phyloP scores from a whole-genome alignment of 2,888 invertebrate species.

The Temnothorax unifasciatus region DNA sequence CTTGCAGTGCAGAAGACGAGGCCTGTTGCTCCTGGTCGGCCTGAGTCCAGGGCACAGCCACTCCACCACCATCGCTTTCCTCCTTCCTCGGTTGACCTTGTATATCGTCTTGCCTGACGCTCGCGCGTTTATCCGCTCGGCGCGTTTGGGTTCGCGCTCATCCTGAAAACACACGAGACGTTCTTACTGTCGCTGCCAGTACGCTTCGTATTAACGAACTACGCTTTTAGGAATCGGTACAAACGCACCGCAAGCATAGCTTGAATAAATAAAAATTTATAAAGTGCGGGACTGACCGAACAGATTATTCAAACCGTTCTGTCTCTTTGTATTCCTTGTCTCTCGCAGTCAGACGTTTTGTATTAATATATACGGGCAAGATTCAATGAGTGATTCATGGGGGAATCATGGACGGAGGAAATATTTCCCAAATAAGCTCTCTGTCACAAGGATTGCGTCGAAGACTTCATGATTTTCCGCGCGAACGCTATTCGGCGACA shows the following conservation, averaged over 20 bases:
- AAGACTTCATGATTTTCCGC: slow-evolving; percentile 43
- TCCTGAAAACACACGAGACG: slow-evolving; percentile 70
- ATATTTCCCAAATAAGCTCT: background rate
- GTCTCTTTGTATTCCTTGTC: background rate
- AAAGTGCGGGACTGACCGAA: background rate
- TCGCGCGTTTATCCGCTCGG: slow-evolving; percentile 70
- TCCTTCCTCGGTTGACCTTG: slow-evolving; percentile 65
- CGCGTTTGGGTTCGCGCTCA: slow-evolving; percentile 67
- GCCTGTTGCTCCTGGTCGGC: slow-evolving; percentile 87
- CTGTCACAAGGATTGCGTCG: background rate
- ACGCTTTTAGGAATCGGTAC: background rate
- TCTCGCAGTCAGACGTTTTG: background rate
- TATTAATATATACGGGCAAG: background rate
- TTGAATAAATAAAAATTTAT: background rate
- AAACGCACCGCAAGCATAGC: background rate
- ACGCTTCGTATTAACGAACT: background rate
- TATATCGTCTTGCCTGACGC: slow-evolving; percentile 16
- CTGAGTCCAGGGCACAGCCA: slow-evolving; percentile 85
- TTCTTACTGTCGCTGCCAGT: slow-evolving; percentile 5
- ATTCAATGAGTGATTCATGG: background rate
- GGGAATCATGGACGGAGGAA: background rate
- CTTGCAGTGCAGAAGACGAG: slow-evolving; percentile 91
- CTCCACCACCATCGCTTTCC: slow-evolving; percentile 84
- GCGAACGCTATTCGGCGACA: background rate
- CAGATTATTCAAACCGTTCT: background rate